Percentiles rank a stretch among this genome's conserved stretches.
Conservation (phyloP, 2,113 vertebrate species). For the Alces alces region DNA sequence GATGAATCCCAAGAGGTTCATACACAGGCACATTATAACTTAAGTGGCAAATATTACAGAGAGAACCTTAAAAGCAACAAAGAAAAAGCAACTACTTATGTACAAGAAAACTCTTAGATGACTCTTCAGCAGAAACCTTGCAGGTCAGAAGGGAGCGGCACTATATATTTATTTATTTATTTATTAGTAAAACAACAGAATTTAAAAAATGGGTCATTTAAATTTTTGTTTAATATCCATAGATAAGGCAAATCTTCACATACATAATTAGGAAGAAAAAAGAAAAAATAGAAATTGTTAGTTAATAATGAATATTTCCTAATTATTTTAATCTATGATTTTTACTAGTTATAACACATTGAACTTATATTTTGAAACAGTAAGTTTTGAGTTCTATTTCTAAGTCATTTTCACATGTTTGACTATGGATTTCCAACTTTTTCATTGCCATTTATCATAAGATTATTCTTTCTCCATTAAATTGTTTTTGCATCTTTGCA, state of each 20-base stretch:
- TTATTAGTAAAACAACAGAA: not conserved
- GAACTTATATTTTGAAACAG: not conserved
- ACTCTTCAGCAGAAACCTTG: not conserved
- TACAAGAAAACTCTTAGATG: not conserved
- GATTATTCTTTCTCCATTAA: not conserved
- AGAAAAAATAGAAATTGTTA: not conserved
- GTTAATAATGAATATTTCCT: not conserved
- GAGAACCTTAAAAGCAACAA: not conserved
- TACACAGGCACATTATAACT: not conserved
- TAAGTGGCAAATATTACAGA: not conserved
- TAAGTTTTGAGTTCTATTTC: not conserved
- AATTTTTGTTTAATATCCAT: not conserved
- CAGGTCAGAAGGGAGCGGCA: not conserved
- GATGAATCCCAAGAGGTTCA: not conserved
- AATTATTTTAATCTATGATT: not conserved
- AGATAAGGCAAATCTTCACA: not conserved
- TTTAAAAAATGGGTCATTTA: not conserved
- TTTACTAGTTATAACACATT: no score
- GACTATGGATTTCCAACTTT: not conserved
- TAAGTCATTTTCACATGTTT: not conserved
- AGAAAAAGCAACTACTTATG: not conserved
- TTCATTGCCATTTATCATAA: not conserved
- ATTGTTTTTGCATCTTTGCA: not conserved
- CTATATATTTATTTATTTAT: not conserved
- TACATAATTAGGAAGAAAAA: not conserved